Evolutionary conservation across 2,113 vertebrate genomes (phyloP).

Genomic region (rabbit (Oryctolagus cuniculus)): mOryCun1.1 NC_091437.1:21022501-21023000

Average conservation of each 20-base stretch:
- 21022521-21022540: not conserved
- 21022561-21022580: not conserved
- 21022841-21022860: not conserved
- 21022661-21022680: slow-evolving; percentile 45
- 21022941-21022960: not conserved
- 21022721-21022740: not conserved
- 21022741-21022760: not conserved
- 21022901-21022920: not conserved
- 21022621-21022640: slow-evolving; percentile 15
- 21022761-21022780: not conserved
- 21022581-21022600: slow-evolving; percentile 1
- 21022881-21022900: not conserved
- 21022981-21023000: not conserved
- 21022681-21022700: not conserved
- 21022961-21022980: not conserved
- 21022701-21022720: slow-evolving; percentile 36
- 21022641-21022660: not conserved
- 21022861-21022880: not conserved
- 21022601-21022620: not conserved
- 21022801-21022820: not conserved
- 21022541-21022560: not conserved
- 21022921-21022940: not conserved
- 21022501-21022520: not conserved
- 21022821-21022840: not conserved
- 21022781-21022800: not conserved